Evolutionary conservation across 2,797 vertebrate genomes (phyloP).

Genomic region (Mallotus villosus): DNA sequence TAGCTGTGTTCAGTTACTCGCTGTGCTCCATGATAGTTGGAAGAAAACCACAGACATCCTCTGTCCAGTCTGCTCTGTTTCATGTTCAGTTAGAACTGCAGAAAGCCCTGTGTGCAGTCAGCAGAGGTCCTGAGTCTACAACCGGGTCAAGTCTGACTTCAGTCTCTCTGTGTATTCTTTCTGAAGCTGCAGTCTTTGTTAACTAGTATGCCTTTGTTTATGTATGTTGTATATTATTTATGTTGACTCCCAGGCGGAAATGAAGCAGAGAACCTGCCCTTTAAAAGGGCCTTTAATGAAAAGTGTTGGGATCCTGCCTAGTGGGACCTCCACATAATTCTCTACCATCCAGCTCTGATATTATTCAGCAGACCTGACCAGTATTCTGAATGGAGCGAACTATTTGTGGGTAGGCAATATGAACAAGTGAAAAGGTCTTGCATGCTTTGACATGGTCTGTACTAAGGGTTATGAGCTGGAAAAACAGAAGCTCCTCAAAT

Average conservation of each 20-base stretch:
- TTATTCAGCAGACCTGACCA: not conserved
- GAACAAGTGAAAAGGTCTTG: slow-evolving; percentile 13
- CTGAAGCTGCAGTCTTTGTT: not conserved
- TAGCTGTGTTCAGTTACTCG: slow-evolving; percentile 17
- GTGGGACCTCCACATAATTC: not conserved
- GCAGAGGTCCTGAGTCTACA: not conserved
- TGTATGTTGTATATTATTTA: slow-evolving; percentile 29
- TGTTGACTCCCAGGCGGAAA: slow-evolving; percentile 25
- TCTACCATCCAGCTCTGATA: not conserved
- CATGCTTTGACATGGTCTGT: not conserved
- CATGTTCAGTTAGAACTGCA: not conserved
- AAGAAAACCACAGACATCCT: not conserved
- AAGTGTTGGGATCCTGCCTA: slow-evolving; percentile 14
- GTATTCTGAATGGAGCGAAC: not conserved
- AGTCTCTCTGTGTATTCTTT: not conserved
- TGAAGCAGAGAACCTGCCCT: slow-evolving; percentile 39
- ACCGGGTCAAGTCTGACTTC: not conserved
- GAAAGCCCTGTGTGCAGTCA: not conserved
- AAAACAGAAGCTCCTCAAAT: slow-evolving; percentile 13
- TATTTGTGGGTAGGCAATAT: slow-evolving; percentile 11
- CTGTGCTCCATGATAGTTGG: slow-evolving; percentile 4
- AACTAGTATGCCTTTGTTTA: slow-evolving; percentile 23
- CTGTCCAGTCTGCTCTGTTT: not conserved
- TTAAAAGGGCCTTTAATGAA: slow-evolving; percentile 41
- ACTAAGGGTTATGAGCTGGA: slow-evolving; percentile 1